A percentile compares a stretch with the other conserved stretches of the same genome.
phyloP scores from a whole-genome alignment of 2,888 invertebrate species.

The Tinea trinotella region DNA sequence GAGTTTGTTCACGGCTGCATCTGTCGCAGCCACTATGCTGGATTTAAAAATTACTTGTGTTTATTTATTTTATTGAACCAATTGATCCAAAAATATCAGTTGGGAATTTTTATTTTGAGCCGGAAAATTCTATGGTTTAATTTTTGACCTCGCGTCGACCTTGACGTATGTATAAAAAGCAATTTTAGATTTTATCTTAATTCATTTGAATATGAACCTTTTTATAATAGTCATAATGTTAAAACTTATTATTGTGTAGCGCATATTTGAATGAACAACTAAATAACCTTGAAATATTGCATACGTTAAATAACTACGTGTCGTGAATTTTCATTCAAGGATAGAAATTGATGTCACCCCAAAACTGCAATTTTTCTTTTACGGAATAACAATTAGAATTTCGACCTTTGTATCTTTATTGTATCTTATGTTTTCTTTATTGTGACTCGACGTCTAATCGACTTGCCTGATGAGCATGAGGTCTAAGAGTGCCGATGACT shows the following conservation, averaged over 20 bases:
- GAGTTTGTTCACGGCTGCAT: no score
- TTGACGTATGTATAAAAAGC: background rate
- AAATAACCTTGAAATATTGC: slow-evolving; percentile 5
- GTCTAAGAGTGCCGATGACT: no score
- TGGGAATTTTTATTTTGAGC: background rate
- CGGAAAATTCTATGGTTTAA: background rate
- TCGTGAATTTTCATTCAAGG: slow-evolving; percentile 4
- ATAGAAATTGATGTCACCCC: background rate
- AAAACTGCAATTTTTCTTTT: background rate
- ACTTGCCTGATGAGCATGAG: no score
- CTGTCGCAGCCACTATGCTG: no score
- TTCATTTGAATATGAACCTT: background rate
- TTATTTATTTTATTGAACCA: no score
- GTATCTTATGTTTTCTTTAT: no score
- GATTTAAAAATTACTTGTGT: no score
- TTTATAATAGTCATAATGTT: background rate
- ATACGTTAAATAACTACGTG: background rate
- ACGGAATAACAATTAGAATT: slow-evolving; percentile 3
- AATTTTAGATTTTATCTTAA: background rate
- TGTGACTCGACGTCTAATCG: no score
- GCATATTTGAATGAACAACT: background rate
- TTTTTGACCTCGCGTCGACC: slow-evolving; percentile 1
- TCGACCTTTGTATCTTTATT: no score
- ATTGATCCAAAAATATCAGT: background rate
- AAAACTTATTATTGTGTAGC: background rate